Percentiles rank a stretch among this genome's conserved stretches.
These are phyloP conservation scores for Bedellia somnulentella DNA, from an alignment of 2,888 invertebrate species.

Conservation along the genomic window DNA sequence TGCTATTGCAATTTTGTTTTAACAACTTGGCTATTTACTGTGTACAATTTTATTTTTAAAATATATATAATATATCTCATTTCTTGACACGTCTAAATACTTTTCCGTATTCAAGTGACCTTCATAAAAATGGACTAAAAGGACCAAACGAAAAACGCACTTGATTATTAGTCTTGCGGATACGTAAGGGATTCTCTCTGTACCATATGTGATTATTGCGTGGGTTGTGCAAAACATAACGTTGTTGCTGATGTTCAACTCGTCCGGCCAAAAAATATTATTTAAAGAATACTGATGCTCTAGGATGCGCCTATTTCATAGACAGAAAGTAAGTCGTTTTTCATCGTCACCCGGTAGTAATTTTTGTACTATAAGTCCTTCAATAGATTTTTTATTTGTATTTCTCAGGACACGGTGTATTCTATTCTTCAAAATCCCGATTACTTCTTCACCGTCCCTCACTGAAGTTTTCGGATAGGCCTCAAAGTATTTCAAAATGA, in stretches of 20 bases:
- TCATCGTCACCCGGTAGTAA: constrained; percentile 6
- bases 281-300: constrained; percentile 5
- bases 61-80: too few relatives aligned
- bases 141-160: constrained; percentile 5
- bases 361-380: constrained; percentile 6
- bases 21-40: too few relatives aligned
- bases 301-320: constrained; percentile 5
- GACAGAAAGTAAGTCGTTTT: constrained; percentile 5
- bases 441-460: constrained; percentile 7
- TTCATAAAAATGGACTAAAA: constrained; percentile 5
- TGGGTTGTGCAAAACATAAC: too few relatives aligned
- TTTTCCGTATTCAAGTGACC: constrained; percentile 5
- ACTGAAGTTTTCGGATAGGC: constrained; percentile 7
- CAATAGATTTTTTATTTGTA: constrained; percentile 6
- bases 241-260: constrained; percentile 4
- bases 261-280: constrained; percentile 7
- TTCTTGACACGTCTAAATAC: too few relatives aligned
- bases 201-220: constrained; percentile 8
- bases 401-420: constrained; percentile 5
- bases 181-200: constrained; percentile 6
- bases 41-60: too few relatives aligned
- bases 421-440: constrained; percentile 6
- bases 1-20: too few relatives aligned
- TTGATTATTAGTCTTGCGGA: constrained; percentile 7
- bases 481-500: constrained; percentile 3